Base-by-base conservation (phyloP, 30 jellyfish, hydroid and myxozoan genomes). In the Clytia hemisphaerica region DNA sequence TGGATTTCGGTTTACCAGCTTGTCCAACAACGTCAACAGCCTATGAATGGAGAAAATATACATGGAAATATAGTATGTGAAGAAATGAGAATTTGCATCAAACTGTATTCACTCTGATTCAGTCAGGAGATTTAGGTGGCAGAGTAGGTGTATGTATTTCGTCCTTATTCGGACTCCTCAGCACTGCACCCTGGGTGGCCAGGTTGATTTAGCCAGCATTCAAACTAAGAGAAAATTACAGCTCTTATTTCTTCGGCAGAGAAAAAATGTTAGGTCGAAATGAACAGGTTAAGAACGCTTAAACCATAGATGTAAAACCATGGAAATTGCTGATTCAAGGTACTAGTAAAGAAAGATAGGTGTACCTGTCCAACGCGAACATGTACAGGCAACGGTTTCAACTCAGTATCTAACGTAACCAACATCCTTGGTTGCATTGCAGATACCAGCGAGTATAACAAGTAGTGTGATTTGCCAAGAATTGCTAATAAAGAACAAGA, bases 1-100 rank as follows among this genome's bases (percentile, higher is more conserved):
- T 92, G 35, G 96, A 77, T 71, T 83, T 92, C 27, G 99, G 99
- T 32, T 84, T 79, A 2, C 99, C 99, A 14, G 99, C 99, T 51
- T 92, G 99, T 36, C 99, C 99, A 26, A 84, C 96, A 6, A 79
- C 96, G 69, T 92, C 99, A 10, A 92, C 96, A 18, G 99, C 95
- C 99, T 91, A 42, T n/a, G 12, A 21, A 32, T n/a, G n/a, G n/a
- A n/a, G n/a, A n/a, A n/a, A n/a, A n/a, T n/a, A n/a, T n/a, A n/a
- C 53, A 42, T 12, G 12, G 15, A 42, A 12, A 32, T 48, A 19
- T 2, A 48, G 2, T 2, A 2, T 18, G 6, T 48, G 27, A 9
- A 2, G 21, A 48, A 48, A 48, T 5, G 27, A 4, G 21, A 48
- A 48, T 3, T 19, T 48, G 2, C 4, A 48, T 3, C 60, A 4